Percentiles rank a stretch among this genome's conserved stretches.
Evolutionary conservation across 1,140 invertebrate species (phyloP).

Genomic region (Lepidurus apus): DNA sequence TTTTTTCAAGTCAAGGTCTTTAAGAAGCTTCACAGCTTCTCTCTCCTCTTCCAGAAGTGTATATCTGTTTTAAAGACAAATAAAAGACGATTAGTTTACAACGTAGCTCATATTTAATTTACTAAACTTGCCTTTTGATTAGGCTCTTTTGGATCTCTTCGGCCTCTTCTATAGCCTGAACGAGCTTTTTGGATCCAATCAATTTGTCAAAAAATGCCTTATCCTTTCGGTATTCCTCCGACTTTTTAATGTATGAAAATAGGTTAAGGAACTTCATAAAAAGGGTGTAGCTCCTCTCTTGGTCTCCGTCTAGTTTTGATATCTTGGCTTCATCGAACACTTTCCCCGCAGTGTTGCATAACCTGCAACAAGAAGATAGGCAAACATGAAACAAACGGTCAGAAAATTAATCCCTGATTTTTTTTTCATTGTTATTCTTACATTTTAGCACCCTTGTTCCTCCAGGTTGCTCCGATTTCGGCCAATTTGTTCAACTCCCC

Average conservation of each 20-base stretch:
- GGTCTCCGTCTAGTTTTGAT: constrained; percentile 49
- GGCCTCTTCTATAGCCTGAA: constrained; percentile 51
- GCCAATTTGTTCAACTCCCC: not conserved
- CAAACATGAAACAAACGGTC: not conserved
- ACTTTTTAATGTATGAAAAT: constrained; percentile 52
- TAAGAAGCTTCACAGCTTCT: constrained; percentile 30
- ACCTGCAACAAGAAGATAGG: not conserved
- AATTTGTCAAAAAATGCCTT: constrained; percentile 54
- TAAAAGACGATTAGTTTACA: not conserved
- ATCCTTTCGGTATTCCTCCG: constrained; percentile 51
- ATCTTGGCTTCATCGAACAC: not conserved
- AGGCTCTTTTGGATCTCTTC: constrained; percentile 52
- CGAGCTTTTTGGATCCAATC: constrained; percentile 50
- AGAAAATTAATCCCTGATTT: no score
- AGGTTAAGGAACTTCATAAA: constrained; percentile 63
- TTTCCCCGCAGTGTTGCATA: not conserved
- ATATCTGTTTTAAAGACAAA: constrained; percentile 24
- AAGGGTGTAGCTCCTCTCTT: constrained; percentile 61
- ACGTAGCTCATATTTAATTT: not conserved
- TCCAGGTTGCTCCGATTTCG: not conserved
- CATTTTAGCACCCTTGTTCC: not conserved
- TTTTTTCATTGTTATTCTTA: not conserved
- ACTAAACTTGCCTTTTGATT: constrained; percentile 49
- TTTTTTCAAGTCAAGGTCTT: constrained; percentile 22
- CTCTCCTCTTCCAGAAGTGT: constrained; percentile 27